These are phyloP conservation scores for Zosterops hypoxanthus DNA, from an alignment of 2,113 vertebrate species.

Conservation along the genomic window DNA sequence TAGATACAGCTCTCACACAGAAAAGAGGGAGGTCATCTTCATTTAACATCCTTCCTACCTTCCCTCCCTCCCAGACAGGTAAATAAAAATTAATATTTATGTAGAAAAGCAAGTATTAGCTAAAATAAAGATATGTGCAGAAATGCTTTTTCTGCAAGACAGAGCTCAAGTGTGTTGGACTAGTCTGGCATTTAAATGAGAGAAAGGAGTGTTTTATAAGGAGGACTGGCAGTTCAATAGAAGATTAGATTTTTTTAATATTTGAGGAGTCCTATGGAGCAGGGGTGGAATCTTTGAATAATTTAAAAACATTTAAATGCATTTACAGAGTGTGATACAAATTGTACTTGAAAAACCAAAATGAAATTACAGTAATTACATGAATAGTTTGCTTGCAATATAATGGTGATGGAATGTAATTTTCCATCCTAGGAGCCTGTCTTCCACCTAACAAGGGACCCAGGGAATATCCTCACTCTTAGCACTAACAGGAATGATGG, in stretches of 20 bases:
- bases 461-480: neutral
- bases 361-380: neutral
- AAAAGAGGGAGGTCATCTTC: conserved; percentile 66
- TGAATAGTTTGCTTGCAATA: neutral
- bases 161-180: neutral
- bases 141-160: neutral
- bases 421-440: neutral
- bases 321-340: neutral
- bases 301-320: neutral
- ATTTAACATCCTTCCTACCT: conserved; percentile 63
- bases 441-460: neutral
- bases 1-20: neutral
- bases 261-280: neutral
- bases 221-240: neutral
- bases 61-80: conserved; percentile 68
- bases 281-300: neutral
- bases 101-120: neutral
- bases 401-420: neutral
- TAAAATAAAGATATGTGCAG: neutral
- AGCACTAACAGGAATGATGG: accelerated
- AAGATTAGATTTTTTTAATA: neutral
- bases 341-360: neutral
- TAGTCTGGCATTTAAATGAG: neutral
- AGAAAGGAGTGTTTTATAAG: neutral
- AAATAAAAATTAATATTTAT: conserved; percentile 8